Evolutionary conservation across 2,888 invertebrate genomes (phyloP), one percentile per base, ranked within the genome.

Genomic region (Zootermopsis nevadensis): DNA sequence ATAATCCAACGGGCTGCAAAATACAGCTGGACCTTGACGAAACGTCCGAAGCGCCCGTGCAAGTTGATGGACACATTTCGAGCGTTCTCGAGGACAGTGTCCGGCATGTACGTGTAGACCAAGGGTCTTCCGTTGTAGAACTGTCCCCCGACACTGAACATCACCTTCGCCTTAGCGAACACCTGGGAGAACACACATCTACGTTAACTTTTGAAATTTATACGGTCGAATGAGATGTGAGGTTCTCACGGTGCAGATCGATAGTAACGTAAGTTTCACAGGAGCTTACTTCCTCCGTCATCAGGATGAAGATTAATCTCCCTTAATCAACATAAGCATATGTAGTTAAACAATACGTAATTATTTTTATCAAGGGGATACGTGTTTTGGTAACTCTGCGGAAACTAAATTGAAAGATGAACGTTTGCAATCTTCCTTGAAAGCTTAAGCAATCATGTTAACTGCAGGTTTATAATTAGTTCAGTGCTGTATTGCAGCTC

Each of bases 1-100:
- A 95, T 92, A 87, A 95, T 92, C 94, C 94, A 94, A 83, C 91
- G 91, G 81, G 92, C 91, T 79, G 93, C 93, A 87, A 95, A 95
- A 88, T 91, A 92, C 72, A 95, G 90, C 84, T 93, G 91, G 86
- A 93, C 88, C 89, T 92, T 93, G 86, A 95, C 90, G 88, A 91
- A 93, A 86, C 90, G 91, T 48, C 93, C 95, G 7, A 93, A 88
- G 84, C 93, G 90, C 83, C 90, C 86, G 87, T 93, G 92, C 67
- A 95, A 90, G 84, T 91, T 91, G 85, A 95, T 93, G 86, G 93
- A 91, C 76, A 95, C 93, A 88, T 94, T 93, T 81, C 95, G 90
- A 1, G 95, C 93, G 86, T 92, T 92, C 87, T 94, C 94, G 85
- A 93, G 89, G 83, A 91, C 90, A 53, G 89, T 90, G 88, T 93